A percentile compares a stretch with the other conserved stretches of the same genome.
Conservation (phyloP, 2,888 invertebrate genomes). For the Ephialtes manifestator region DNA sequence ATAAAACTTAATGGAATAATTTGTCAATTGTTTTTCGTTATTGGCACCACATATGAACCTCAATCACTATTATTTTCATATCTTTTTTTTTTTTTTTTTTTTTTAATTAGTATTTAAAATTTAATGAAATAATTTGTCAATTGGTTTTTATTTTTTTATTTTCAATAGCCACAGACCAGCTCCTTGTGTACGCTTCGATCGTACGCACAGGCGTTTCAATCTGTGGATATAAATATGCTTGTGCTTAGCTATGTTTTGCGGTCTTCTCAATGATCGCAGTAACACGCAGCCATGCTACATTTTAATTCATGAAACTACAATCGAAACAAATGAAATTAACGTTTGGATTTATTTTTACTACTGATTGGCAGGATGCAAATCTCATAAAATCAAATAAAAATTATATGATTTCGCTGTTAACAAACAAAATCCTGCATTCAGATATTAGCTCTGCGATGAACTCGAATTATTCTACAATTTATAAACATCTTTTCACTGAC, state of each 20-base stretch:
- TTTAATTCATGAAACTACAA: neutral
- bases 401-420: too few relatives aligned
- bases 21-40: neutral
- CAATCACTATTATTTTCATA: too few relatives aligned
- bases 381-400: too few relatives aligned
- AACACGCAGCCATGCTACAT: conserved; percentile 23
- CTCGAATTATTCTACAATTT: too few relatives aligned
- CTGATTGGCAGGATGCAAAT: too few relatives aligned
- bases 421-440: too few relatives aligned
- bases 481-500: too few relatives aligned
- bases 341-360: neutral
- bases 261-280: conserved; percentile 1
- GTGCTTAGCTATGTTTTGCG: conserved; percentile 12
- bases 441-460: too few relatives aligned
- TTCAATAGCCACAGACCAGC: conserved; percentile 35
- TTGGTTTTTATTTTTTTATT: neutral
- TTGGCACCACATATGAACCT: too few relatives aligned
- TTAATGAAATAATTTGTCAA: neutral
- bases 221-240: conserved; percentile 18
- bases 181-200: conserved; percentile 8
- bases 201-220: conserved; percentile 28
- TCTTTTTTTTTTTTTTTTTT: too few relatives aligned
- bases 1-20: neutral
- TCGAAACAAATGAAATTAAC: neutral
- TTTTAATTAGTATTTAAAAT: neutral